A percentile compares a stretch with the other conserved stretches of the same genome.
Evolutionary conservation across 2,888 invertebrate genomes (phyloP).

Genomic region (Ochropleura leucogaster): DNA sequence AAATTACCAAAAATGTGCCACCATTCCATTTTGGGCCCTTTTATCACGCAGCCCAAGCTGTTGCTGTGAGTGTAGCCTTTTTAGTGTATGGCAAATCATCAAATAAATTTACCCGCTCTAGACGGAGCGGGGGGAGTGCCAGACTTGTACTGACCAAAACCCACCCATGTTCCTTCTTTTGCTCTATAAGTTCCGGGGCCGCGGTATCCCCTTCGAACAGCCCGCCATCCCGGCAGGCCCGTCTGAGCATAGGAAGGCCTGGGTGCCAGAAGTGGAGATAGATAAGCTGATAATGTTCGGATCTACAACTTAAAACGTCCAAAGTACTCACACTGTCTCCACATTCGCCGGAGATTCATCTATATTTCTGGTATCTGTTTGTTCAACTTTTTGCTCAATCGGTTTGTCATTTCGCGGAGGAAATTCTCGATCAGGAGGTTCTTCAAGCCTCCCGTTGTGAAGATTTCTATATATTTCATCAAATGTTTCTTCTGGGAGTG

Average conservation of each 20-base stretch:
- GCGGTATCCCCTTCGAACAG: too few relatives aligned
- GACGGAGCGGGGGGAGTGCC: too few relatives aligned
- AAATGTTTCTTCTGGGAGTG: slow-evolving; percentile 48
- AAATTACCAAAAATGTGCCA: background rate
- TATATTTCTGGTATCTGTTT: background rate
- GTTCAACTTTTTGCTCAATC: slow-evolving; percentile 13
- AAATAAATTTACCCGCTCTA: too few relatives aligned
- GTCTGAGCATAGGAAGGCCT: background rate
- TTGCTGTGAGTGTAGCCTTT: background rate
- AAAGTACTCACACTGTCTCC: slow-evolving; percentile 23
- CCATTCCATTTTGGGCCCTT: background rate
- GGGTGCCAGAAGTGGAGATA: background rate
- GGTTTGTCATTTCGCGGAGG: background rate
- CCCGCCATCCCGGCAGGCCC: too few relatives aligned
- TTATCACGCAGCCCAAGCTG: background rate
- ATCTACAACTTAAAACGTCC: background rate
- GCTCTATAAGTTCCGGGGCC: too few relatives aligned
- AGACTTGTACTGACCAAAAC: too few relatives aligned
- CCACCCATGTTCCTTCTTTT: too few relatives aligned
- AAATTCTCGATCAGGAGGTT: slow-evolving; percentile 19
- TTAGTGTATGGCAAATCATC: too few relatives aligned
- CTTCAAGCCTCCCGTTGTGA: slow-evolving; percentile 21
- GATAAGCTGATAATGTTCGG: background rate
- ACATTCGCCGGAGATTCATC: background rate
- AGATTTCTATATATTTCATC: slow-evolving; percentile 49